Evolutionary conservation across 2,797 vertebrate genomes (phyloP).

Genomic region (Siniperca scherzeri): DNA sequence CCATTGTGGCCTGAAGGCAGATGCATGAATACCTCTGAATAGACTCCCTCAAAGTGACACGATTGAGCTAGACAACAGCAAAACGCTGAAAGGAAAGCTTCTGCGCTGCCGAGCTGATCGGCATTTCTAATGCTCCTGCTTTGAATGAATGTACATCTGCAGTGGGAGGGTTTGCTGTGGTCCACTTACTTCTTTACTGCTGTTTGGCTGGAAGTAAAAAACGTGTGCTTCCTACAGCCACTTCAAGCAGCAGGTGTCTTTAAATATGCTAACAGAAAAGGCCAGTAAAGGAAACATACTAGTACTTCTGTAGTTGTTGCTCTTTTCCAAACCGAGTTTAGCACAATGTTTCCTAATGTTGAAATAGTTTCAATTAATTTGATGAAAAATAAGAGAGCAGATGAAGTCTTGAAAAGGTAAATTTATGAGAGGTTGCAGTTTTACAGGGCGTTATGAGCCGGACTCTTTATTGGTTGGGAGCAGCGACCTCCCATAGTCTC

Average conservation of each 20-base stretch:
- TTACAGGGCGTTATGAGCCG: no score
- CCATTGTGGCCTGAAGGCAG: constrained; percentile 93
- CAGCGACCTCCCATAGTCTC: no score
- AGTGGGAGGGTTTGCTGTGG: constrained; percentile 78
- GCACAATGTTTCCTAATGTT: background rate
- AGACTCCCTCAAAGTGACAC: constrained; percentile 96
- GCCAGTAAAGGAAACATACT: background rate
- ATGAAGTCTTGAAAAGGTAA: background rate
- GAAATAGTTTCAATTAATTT: background rate
- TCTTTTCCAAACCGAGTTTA: background rate
- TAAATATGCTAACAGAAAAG: constrained; percentile 62
- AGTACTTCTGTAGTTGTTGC: background rate
- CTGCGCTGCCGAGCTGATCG: constrained; percentile 81
- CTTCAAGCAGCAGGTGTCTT: constrained; percentile 79
- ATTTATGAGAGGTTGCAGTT: background rate
- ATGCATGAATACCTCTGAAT: constrained; percentile 98
- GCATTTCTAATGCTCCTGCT: constrained; percentile 80
- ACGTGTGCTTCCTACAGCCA: constrained; percentile 79
- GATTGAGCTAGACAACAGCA: constrained; percentile 95
- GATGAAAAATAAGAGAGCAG: background rate
- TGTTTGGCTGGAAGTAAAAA: constrained; percentile 78
- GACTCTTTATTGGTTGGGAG: no score
- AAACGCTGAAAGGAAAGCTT: constrained; percentile 89
- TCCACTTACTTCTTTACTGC: constrained; percentile 68
- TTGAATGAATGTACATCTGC: constrained; percentile 95